phyloP scores from a whole-genome alignment of 2,113 vertebrate genomes.

The Lontra canadensis region DNA sequence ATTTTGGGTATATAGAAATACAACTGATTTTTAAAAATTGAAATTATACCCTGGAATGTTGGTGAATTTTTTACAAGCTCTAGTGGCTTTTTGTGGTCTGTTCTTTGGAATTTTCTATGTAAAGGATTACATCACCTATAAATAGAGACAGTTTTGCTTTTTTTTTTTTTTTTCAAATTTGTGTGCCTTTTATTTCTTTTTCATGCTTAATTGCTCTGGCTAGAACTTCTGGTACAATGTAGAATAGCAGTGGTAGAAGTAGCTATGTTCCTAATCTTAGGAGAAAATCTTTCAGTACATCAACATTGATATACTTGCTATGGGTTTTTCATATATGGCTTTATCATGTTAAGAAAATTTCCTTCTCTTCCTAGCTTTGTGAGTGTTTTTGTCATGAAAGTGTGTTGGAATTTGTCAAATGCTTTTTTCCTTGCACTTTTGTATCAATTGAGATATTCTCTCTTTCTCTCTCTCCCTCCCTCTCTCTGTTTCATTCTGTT shows the following conservation, averaged over 20 bases:
- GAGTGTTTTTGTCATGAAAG: background rate
- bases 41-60: background rate
- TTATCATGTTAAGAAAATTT: background rate
- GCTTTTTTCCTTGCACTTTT: background rate
- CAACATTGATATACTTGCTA: background rate
- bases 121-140: background rate
- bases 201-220: background rate
- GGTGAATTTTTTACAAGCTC: background rate
- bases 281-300: background rate
- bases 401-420: background rate
- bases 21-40: background rate
- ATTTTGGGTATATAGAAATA: no score
- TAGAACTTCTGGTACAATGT: background rate
- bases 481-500: background rate
- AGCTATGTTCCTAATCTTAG: background rate
- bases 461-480: background rate
- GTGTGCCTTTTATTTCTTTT: background rate
- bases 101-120: slow-evolving; percentile 5
- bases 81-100: background rate
- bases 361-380: slow-evolving; percentile 4
- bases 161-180: background rate
- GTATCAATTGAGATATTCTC: background rate
- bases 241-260: background rate
- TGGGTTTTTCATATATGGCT: background rate
- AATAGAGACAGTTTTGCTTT: background rate